Evolutionary conservation across 2,888 invertebrate species (phyloP), one percentile per base, ranked within the genome.

Genomic region (Ethmia dodecea): DNA sequence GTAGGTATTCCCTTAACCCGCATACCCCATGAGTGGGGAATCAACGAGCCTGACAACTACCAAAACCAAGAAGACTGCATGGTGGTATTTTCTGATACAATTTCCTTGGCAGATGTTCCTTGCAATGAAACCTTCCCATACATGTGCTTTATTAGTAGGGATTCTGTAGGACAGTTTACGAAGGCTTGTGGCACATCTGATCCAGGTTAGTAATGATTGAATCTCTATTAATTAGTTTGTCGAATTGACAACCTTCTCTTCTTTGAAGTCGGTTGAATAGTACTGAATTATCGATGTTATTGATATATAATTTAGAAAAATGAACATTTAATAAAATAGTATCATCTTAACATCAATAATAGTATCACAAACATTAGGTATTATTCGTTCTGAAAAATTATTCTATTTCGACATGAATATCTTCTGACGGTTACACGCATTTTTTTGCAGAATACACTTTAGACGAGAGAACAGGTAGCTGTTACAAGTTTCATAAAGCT

Each of bases 41-140:
- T 31, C 3, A 49, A 44, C 4, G 60, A 65, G 25, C 64, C 62
- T 0, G 51, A 58, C 29, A 60, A 62, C 30, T 45, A 40, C 18
- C 37, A 53, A 1, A 45, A 57, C 22, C 25, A 38, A 8, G 60
- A 60, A 28, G 40, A 37, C 13, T 60, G 58, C 16, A 33, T 61
- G 4, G 33, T 47, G 1, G 31, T 55, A 29, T 35, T 47, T 0
- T 42, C 36, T 0, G 37, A 45, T 9, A 54, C 54, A 1, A 25
- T 1, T 6, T 3, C n/a, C n/a, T n/a, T 25, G 25, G n/a, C 25
- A 10, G 25, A 25, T 11, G 10, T 10, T 10, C 9, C 10, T 11
- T 25, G 25, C 10, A 10, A 25, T 25, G 25, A 25, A 11, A n/a
- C 25, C 9, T 11, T n/a, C 5, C 25, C 25, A 3, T 25, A 25